Evolutionary conservation across 2,888 invertebrate species (phyloP), one percentile per base, ranked within the genome.

Genomic region (Hyalella azteca): DNA sequence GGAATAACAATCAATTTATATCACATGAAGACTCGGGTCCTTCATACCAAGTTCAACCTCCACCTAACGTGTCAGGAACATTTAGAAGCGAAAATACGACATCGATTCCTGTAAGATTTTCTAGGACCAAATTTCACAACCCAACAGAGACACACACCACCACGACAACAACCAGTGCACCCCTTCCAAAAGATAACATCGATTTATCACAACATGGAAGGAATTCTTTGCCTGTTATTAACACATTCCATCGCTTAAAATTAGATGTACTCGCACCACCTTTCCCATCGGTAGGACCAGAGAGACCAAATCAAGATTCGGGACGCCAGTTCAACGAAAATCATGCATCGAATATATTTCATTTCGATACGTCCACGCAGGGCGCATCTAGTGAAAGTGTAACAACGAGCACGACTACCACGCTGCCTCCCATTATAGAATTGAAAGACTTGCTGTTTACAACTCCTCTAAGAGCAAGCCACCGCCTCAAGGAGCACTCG

Each of bases 211-310:
- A 75, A 22, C 75, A 26, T 22, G 41, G 36, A 26, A 19, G n/a
- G 36, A 39, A 75, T 29, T 75, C 75, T 1, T 45, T 45, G 19
- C 75, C 75, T 1, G 45, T 75, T 41, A 75, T 75, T 29, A 75
- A 75, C 26, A 75, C 75, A 9, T 75, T 75, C 40, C 75, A 75
- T 75, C 26, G 26, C 5, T 29, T 75, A n/a, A 45, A 29, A 29
- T 45, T 75, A 22, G 45, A 75, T 22, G 3, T n/a, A 41, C 45
- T 75, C 5, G 41, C 29, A 11, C 75, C 75, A 29, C 75, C 75
- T 29, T 75, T 75, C 75, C 40, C 5, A n/a, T 45, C 75, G 13
- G n/a, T 75, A 45, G 45, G 45, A 5, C 45, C 40, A 29, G 45
- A 75, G 1, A 29, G 40, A 41, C 45, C n/a, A 0, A 73, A 22